phyloP scores from a whole-genome alignment of 2,888 invertebrate genomes.

The Latrodectus hesperus region DNA sequence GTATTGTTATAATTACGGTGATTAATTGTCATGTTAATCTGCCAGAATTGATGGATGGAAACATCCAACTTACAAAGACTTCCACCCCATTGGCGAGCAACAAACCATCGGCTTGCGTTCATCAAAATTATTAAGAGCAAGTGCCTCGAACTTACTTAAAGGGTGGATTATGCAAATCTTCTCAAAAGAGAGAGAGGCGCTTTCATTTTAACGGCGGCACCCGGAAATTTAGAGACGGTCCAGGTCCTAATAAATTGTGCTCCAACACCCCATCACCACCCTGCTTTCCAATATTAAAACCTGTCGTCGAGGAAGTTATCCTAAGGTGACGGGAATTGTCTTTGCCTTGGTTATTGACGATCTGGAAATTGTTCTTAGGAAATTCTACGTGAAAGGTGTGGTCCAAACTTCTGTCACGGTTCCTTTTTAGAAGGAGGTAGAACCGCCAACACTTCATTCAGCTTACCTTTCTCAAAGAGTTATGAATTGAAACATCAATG shows the following conservation, averaged over 20 bases:
- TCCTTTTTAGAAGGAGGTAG: too few relatives aligned
- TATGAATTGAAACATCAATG: too few relatives aligned
- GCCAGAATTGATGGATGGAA: slow-evolving; percentile 42
- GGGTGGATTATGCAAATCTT: slow-evolving; percentile 57
- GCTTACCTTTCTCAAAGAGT: too few relatives aligned
- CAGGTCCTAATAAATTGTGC: not conserved
- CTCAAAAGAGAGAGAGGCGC: slow-evolving; percentile 7
- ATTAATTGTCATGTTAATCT: slow-evolving; percentile 64
- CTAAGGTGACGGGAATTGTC: not conserved
- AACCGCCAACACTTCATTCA: too few relatives aligned
- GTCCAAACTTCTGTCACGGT: not conserved
- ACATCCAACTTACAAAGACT: slow-evolving; percentile 7
- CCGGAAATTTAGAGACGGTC: not conserved
- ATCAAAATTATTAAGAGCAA: slow-evolving; percentile 63
- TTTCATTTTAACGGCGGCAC: not conserved
- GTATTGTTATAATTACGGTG: slow-evolving; percentile 58
- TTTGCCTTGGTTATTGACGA: not conserved
- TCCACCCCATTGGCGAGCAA: slow-evolving; percentile 34
- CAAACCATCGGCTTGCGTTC: slow-evolving; percentile 27
- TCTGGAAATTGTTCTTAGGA: not conserved
- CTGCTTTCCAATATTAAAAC: not conserved
- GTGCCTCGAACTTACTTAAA: slow-evolving; percentile 41
- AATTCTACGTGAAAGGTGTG: not conserved
- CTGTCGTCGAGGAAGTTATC: not conserved
- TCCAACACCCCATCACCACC: not conserved